These are phyloP conservation scores for Platyura marginata DNA, from an alignment of 1,140 invertebrate species.

Conservation along the genomic window DNA sequence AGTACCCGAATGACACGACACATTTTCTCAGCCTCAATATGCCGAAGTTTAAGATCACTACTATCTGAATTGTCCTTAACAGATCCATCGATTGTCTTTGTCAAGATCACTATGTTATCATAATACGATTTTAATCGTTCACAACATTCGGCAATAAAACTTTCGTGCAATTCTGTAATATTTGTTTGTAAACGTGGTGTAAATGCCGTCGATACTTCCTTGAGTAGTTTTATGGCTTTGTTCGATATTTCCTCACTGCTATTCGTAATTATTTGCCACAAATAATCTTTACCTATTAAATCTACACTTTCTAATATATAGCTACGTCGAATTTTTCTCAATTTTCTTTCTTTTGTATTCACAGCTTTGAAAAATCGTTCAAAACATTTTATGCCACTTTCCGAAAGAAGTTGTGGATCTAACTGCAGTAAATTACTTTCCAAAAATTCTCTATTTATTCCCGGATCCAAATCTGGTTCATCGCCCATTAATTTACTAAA, in stretches of 20 bases:
- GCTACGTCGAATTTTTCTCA: conserved; percentile 67
- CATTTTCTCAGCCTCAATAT: conserved; percentile 69
- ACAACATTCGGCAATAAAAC: conserved; percentile 77
- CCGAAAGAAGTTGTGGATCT: conserved; percentile 78
- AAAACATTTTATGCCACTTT: conserved; percentile 84
- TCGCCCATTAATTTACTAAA: conserved; percentile 98
- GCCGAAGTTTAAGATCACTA: conserved; percentile 19
- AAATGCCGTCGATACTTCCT: conserved; percentile 86
- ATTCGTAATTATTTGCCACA: conserved; percentile 84
- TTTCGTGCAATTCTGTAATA: conserved; percentile 65
- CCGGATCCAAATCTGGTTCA: conserved; percentile 90
- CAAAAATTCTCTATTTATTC: conserved; percentile 93
- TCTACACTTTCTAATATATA: conserved; percentile 72
- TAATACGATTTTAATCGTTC: conserved; percentile 73
- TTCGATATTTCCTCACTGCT: conserved; percentile 81
- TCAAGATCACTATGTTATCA: conserved; percentile 35
- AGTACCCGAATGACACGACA: conserved; percentile 87
- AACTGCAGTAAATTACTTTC: conserved; percentile 86
- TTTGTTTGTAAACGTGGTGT: conserved; percentile 57
- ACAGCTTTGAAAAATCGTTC: conserved; percentile 90
- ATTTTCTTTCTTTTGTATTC: conserved; percentile 86
- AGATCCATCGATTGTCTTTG: conserved; percentile 8
- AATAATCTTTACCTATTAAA: conserved; percentile 88
- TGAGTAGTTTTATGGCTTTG: conserved; percentile 76
- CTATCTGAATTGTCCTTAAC: conserved; percentile 23